Percentiles rank a stretch among this genome's conserved stretches.
phyloP scores from a whole-genome alignment of 2,113 vertebrate species.

The Siniperca chuatsi region DNA sequence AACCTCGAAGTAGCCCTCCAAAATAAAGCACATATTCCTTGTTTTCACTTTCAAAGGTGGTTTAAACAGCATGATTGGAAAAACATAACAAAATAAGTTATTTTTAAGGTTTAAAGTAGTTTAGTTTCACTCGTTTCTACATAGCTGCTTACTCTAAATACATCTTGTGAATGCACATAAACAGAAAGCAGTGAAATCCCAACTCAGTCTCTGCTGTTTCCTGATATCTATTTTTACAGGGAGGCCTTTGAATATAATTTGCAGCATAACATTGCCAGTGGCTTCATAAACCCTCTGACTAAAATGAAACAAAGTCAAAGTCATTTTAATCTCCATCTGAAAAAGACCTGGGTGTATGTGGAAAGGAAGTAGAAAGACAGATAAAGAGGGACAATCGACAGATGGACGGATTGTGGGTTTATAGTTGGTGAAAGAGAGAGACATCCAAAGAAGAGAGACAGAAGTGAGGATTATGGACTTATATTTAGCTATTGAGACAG shows the following conservation, averaged over 20 bases:
- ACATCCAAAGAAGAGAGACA: constrained; percentile 15
- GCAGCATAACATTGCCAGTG: constrained; percentile 22
- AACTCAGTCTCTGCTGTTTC: constrained; percentile 20
- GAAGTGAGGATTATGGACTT: constrained; percentile 54
- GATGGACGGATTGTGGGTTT: constrained; percentile 19
- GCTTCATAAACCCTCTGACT: constrained; percentile 40
- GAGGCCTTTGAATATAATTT: constrained; percentile 45
- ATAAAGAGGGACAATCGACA: background rate
- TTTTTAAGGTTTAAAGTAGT: background rate
- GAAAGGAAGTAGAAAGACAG: background rate
- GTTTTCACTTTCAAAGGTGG: background rate
- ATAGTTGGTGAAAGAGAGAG: background rate
- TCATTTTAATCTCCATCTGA: constrained; percentile 49
- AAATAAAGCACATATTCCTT: background rate
- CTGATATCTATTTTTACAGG: constrained; percentile 18
- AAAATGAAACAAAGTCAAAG: constrained; percentile 41
- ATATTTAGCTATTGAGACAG: constrained; percentile 53
- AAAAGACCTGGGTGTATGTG: constrained; percentile 16
- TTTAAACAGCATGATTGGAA: background rate
- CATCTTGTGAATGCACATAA: background rate
- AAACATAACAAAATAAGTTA: too few species aligned
- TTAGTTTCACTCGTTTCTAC: background rate
- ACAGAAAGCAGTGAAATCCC: constrained; percentile 10
- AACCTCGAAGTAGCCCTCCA: background rate
- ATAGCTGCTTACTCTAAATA: background rate